A percentile compares a stretch with the other conserved stretches of the same genome.
Conservation (phyloP, 2,888 invertebrate genomes). For the Unio delphinus region DNA sequence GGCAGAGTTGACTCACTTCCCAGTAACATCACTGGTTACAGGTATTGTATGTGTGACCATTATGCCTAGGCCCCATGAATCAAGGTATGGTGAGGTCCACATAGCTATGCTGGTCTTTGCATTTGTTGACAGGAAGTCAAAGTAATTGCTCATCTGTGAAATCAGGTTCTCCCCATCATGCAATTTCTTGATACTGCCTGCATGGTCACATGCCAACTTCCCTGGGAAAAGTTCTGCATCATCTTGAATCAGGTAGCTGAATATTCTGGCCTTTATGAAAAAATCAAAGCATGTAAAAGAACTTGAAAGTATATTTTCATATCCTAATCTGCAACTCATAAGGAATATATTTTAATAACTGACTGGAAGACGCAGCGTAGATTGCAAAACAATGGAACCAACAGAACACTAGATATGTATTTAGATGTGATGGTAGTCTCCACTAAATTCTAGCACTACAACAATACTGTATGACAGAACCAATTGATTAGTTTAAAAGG, state of each 20-base stretch:
- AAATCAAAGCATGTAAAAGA: background rate
- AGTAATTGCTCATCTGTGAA: slow-evolving; percentile 72
- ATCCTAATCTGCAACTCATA: too few relatives aligned
- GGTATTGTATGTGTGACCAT: slow-evolving; percentile 72
- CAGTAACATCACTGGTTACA: slow-evolving; percentile 64
- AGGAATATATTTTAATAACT: too few relatives aligned
- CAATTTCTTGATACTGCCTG: slow-evolving; percentile 69
- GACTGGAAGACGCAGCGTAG: too few relatives aligned
- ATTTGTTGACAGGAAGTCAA: slow-evolving; percentile 69
- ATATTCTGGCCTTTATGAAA: slow-evolving; percentile 65
- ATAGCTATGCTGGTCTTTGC: slow-evolving; percentile 66
- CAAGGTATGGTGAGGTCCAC: slow-evolving; percentile 72
- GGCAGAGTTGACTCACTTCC: slow-evolving; percentile 51
- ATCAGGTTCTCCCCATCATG: slow-evolving; percentile 71
- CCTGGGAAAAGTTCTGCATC: slow-evolving; percentile 71
- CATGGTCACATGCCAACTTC: slow-evolving; percentile 66
- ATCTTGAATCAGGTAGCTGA: slow-evolving; percentile 71
- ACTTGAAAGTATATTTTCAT: too few relatives aligned
- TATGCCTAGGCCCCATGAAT: slow-evolving; percentile 71
- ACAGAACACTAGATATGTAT: too few relatives aligned
- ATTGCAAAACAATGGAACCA: too few relatives aligned
- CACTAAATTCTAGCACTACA: too few relatives aligned
- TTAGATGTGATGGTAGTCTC: too few relatives aligned
- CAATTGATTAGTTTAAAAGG: too few relatives aligned
- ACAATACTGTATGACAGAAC: too few relatives aligned